Evolutionary conservation across 2,797 vertebrate species (phyloP).

Genomic region (Sebastes melanostomus): DNA sequence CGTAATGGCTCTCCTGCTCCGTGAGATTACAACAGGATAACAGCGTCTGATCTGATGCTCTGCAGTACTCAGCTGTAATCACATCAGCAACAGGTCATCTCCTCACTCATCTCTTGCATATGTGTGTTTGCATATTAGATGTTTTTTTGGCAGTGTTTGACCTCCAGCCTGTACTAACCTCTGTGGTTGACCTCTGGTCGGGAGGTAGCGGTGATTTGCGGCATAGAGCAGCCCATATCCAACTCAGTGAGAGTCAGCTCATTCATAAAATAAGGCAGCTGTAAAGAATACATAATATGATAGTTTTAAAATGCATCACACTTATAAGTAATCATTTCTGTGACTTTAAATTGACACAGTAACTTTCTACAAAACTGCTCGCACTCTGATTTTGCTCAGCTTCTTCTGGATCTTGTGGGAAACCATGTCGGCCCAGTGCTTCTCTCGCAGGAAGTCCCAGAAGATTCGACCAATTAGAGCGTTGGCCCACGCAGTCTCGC

Average conservation of each 20-base stretch:
- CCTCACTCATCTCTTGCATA: not conserved
- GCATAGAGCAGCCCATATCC: conserved; percentile 90
- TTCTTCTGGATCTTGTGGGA: conserved; percentile 92
- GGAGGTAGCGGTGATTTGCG: conserved; percentile 82
- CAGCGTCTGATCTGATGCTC: conserved; percentile 56
- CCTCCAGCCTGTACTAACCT: conserved; percentile 74
- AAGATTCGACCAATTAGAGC: conserved; percentile 88
- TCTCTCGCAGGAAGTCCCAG: conserved; percentile 90
- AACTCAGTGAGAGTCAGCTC: conserved; percentile 88
- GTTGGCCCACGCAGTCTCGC: conserved; percentile 81
- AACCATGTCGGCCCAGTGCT: conserved; percentile 86
- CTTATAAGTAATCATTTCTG: not conserved
- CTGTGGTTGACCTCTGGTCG: conserved; percentile 82
- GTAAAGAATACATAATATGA: not conserved
- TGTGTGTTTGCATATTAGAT: not conserved
- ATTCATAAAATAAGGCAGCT: conserved; percentile 94
- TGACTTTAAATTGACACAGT: not conserved
- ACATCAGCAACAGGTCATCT: conserved; percentile 25
- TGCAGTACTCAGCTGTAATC: conserved; percentile 40
- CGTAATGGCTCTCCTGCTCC: conserved; percentile 25
- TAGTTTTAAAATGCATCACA: not conserved
- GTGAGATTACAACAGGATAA: conserved; percentile 71
- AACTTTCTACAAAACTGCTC: conserved; percentile 7
- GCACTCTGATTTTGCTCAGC: conserved; percentile 90
- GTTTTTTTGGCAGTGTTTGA: not conserved